Evolutionary conservation across 2,113 vertebrate species (phyloP).

Genomic region (Aspidoscelis tigris): DNA sequence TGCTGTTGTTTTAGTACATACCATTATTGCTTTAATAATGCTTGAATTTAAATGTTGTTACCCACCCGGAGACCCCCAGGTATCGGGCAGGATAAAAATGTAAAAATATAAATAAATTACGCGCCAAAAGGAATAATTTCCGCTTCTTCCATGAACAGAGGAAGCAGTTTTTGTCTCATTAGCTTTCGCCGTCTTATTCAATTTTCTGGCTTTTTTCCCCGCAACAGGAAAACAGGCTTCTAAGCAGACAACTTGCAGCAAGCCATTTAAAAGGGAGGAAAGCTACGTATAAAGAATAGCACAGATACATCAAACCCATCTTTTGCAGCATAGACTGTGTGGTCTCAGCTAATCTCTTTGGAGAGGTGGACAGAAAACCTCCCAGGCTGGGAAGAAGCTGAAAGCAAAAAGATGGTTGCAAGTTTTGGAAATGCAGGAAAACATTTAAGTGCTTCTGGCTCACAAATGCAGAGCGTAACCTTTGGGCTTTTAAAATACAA

Average conservation of each 20-base stretch:
- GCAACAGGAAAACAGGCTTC: slow-evolving; percentile 63
- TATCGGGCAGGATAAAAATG: background rate
- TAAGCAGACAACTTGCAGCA: slow-evolving; percentile 59
- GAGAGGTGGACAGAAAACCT: slow-evolving; percentile 40
- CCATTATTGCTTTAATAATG: too few relatives aligned
- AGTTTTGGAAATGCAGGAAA: slow-evolving; percentile 66
- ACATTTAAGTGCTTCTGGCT: slow-evolving; percentile 53
- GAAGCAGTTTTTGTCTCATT: background rate
- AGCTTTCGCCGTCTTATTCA: slow-evolving; percentile 3
- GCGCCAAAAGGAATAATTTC: background rate
- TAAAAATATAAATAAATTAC: background rate
- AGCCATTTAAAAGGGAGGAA: slow-evolving; percentile 42
- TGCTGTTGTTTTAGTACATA: too few relatives aligned
- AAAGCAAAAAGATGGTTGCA: slow-evolving; percentile 51
- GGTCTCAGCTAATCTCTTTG: slow-evolving; percentile 55
- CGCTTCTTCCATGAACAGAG: background rate
- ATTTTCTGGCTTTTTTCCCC: slow-evolving; percentile 11
- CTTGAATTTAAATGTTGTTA: too few relatives aligned
- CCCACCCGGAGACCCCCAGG: too few relatives aligned
- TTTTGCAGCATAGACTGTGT: slow-evolving; percentile 48
- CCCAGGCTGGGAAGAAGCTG: slow-evolving; percentile 53
- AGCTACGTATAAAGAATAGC: slow-evolving; percentile 20
- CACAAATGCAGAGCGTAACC: background rate
- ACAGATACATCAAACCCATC: background rate
- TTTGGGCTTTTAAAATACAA: slow-evolving; percentile 22